Base-by-base conservation (phyloP, 2,113 vertebrate species). In the Bucco capensis region DNA sequence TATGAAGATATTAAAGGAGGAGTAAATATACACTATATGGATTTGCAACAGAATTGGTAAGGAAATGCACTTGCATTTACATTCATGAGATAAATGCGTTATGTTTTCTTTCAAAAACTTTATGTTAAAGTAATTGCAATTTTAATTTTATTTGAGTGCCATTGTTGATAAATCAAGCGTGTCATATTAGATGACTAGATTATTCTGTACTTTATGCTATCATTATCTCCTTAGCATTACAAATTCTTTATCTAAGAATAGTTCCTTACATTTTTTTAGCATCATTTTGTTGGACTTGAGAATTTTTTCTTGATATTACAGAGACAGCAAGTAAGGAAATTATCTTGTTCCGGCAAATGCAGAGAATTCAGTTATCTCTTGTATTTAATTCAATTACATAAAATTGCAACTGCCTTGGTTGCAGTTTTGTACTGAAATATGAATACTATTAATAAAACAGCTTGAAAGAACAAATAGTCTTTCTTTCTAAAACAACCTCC, bases 1-100 rank as follows among this genome's bases (percentile, higher is more conserved):
- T 99, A 99, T 53, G 98, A 98, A 90, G 98, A 98, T 89, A 98
- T 99, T 92, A 99, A 99, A 97, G 98, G 98, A 74, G 98, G 98
- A 31, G 98, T 98, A n/a, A 98, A 98, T 33, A 92, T 99, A 86
- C 94, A 93, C 1, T 99, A 99, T 58, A 97, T 99, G 97, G 99
- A 99, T 94, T 95, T 99, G 97, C 98, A 99, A 87, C 97, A 98
- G 50, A 98, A 98, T 97, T 97, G 98, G 99, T 99, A 96, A 99
- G 99, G 47, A 74, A 6, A 27, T 81, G 6, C 28, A 9, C n/a
- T 89, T 89, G 50, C 6, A 19, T 75, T 27, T 85, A 46, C 5
- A 6, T 74, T 80, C 58, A 19, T 78, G 37, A 46, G 10, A n/a
- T 30, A 44, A 60, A 40, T 65, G 25, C 28, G 4, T 79, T 79